Percentiles rank a stretch among this genome's conserved stretches.
phyloP scores from a whole-genome alignment of 2,113 vertebrate genomes.

The Malaclemys terrapin region DNA sequence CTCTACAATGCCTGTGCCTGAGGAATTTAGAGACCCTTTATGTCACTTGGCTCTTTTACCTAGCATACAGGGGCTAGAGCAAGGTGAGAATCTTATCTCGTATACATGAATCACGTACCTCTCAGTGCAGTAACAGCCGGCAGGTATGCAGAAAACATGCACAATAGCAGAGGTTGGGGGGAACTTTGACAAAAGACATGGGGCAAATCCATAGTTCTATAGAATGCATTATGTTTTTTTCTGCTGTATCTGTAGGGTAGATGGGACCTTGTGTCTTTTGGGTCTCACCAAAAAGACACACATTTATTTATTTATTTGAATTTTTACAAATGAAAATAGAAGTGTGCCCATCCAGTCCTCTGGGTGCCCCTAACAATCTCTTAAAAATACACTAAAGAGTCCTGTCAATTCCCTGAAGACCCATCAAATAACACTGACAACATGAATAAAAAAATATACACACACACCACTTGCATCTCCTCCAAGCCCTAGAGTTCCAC shows the following conservation, averaged over 20 bases:
- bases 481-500: not conserved
- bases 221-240: not conserved
- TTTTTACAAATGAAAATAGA: not conserved
- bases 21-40: not conserved
- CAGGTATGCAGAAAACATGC: not conserved
- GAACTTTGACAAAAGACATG: not conserved
- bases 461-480: not conserved
- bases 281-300: not conserved
- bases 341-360: not conserved
- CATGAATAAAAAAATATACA: accelerated
- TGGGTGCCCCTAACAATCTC: not conserved
- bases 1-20: not conserved
- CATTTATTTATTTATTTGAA: not conserved
- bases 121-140: not conserved
- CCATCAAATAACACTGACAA: not conserved
- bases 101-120: not conserved
- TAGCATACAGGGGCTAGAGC: not conserved
- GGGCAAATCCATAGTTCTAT: not conserved
- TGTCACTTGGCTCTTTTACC: not conserved
- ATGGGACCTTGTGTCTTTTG: not conserved
- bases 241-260: not conserved
- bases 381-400: not conserved
- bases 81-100: slow-evolving; percentile 8
- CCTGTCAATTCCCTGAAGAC: not conserved
- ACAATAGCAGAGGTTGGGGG: not conserved